These are phyloP conservation scores for Colletes collaris DNA, from an alignment of 2,888 invertebrate species.

Conservation along the genomic window DNA sequence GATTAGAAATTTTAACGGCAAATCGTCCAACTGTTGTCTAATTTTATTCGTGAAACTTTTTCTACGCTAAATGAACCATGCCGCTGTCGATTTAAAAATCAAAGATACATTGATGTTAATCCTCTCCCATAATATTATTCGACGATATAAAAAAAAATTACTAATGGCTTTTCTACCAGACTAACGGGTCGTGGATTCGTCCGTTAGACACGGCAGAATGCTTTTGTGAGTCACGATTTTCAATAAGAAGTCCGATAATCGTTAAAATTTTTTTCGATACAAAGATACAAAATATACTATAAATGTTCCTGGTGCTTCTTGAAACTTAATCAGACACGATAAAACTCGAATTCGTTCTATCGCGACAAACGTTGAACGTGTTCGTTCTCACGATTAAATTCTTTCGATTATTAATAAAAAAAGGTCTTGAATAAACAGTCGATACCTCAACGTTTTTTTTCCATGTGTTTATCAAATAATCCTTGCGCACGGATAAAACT, in stretches of 20 bases:
- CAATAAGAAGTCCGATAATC: neutral
- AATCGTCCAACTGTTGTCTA: neutral
- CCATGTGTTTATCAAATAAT: neutral
- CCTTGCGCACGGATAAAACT: too few species aligned
- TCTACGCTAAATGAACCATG: neutral
- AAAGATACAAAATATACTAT: neutral
- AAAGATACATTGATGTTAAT: constrained; percentile 8
- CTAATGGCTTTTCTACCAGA: neutral
- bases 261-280: neutral
- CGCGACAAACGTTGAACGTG: neutral
- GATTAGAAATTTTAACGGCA: too few species aligned
- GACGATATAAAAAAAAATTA: neutral
- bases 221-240: constrained; percentile 5
- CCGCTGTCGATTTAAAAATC: neutral
- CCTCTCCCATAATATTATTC: neutral
- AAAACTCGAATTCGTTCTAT: constrained; percentile 3
- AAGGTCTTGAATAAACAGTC: neutral
- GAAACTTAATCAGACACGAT: neutral
- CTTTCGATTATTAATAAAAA: too few species aligned
- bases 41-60: neutral
- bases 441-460: neutral
- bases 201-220: constrained; percentile 16
- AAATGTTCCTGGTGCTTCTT: neutral
- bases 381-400: too few species aligned
- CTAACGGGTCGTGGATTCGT: constrained; percentile 8